phyloP scores from a whole-genome alignment of 2,888 invertebrate genomes.

The Serripes groenlandicus region DNA sequence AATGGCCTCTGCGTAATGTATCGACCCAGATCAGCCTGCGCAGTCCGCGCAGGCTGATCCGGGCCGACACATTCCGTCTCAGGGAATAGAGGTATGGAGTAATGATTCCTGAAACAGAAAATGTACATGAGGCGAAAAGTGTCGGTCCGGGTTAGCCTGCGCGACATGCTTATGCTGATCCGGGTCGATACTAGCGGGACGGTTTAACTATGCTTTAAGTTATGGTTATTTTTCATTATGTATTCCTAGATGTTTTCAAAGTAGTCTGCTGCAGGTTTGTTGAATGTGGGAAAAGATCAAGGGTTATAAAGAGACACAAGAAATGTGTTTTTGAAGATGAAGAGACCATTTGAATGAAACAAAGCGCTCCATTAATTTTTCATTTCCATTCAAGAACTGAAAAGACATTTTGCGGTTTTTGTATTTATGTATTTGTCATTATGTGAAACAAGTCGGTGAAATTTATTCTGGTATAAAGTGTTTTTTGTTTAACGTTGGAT shows the following conservation, averaged over 20 bases:
- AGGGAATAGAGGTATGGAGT: background rate
- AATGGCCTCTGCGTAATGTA: too few relatives aligned
- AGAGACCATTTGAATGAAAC: background rate
- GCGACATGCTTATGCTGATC: background rate
- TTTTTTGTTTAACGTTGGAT: too few relatives aligned
- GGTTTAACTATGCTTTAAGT: too few relatives aligned
- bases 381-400: background rate
- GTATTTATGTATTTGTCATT: too few relatives aligned
- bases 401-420: slow-evolving; percentile 1
- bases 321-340: background rate
- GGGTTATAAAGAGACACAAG: background rate
- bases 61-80: too few relatives aligned
- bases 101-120: background rate
- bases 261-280: too few relatives aligned
- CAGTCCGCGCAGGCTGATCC: too few relatives aligned
- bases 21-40: too few relatives aligned
- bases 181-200: background rate
- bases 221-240: too few relatives aligned
- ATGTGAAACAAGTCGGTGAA: too few relatives aligned
- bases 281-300: background rate
- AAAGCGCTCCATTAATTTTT: slow-evolving; percentile 6
- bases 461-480: too few relatives aligned
- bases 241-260: too few relatives aligned
- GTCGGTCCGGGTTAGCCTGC: background rate
- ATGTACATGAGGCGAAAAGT: background rate